These are phyloP conservation scores for Helicoverpa armigera DNA, from an alignment of 1,140 invertebrate genomes.

Conservation along the genomic window DNA sequence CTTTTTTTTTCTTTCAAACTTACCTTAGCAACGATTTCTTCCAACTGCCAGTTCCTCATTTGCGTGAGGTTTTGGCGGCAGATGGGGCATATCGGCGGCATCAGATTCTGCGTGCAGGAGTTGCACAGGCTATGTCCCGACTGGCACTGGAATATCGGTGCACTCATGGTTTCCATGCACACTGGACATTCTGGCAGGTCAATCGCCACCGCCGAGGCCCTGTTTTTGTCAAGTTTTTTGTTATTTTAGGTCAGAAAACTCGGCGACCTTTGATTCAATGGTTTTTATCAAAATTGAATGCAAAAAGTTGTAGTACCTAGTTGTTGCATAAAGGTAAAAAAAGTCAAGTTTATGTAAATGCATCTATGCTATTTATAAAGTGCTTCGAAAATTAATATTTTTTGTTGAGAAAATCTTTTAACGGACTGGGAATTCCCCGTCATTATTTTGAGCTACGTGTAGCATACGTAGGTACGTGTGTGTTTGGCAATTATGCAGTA, in stretches of 20 bases:
- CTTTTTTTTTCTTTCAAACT: neutral
- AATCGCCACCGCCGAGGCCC: conserved; percentile 49
- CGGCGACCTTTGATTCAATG: neutral
- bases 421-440: no score
- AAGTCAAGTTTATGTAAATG: no score
- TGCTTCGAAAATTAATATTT: no score
- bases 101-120: conserved; percentile 89
- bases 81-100: conserved; percentile 89
- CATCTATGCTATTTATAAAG: no score
- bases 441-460: no score
- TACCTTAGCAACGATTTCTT: conserved; percentile 87
- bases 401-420: no score
- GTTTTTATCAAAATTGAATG: no score
- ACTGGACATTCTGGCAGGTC: conserved; percentile 91
- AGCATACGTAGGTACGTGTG: no score
- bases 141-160: conserved; percentile 92
- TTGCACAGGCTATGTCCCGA: conserved; percentile 93
- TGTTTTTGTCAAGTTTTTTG: conserved; percentile 3
- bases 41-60: conserved; percentile 91
- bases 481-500: no score
- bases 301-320: no score
- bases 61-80: conserved; percentile 90
- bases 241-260: neutral
- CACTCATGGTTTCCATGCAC: conserved; percentile 92
- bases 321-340: no score